Conservation (phyloP, 2,113 vertebrate species). For the Pterophyllum scalare region DNA sequence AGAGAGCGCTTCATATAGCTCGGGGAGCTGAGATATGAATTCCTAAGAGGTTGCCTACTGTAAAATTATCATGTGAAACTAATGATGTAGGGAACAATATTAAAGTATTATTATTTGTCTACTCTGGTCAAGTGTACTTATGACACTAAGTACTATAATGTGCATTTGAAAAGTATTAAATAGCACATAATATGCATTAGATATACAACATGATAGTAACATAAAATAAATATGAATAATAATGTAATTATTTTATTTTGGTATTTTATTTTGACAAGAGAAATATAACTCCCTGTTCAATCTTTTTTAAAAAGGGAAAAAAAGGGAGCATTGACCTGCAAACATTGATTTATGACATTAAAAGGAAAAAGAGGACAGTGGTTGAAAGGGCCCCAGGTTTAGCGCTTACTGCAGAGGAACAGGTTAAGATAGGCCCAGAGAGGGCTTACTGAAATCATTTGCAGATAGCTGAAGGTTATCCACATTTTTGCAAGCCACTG, state of each 20-base stretch:
- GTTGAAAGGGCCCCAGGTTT: background rate
- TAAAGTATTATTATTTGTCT: slow-evolving; percentile 5
- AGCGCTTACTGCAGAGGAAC: background rate
- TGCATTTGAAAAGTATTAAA: background rate
- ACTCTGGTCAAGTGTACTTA: background rate
- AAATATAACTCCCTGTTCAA: background rate
- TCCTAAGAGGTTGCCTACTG: slow-evolving; percentile 43
- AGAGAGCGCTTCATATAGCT: slow-evolving; percentile 47
- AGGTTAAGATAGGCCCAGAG: background rate
- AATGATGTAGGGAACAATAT: slow-evolving; percentile 20
- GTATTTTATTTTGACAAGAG: background rate
- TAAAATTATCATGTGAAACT: slow-evolving; percentile 50
- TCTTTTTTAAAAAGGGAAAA: too few species aligned
- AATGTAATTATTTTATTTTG: background rate
- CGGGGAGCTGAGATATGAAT: slow-evolving; percentile 57
- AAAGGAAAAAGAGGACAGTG: background rate
- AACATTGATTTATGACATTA: background rate
- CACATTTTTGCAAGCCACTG: background rate
- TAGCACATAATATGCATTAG: background rate
- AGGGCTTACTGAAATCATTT: background rate
- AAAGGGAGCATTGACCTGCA: too few species aligned
- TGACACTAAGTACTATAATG: background rate
- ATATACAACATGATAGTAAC: background rate
- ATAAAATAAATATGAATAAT: background rate
- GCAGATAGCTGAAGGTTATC: slow-evolving; percentile 12